These are phyloP conservation scores for Parochlus steinenii DNA, from an alignment of 2,888 invertebrate genomes.

Conservation along the genomic window DNA sequence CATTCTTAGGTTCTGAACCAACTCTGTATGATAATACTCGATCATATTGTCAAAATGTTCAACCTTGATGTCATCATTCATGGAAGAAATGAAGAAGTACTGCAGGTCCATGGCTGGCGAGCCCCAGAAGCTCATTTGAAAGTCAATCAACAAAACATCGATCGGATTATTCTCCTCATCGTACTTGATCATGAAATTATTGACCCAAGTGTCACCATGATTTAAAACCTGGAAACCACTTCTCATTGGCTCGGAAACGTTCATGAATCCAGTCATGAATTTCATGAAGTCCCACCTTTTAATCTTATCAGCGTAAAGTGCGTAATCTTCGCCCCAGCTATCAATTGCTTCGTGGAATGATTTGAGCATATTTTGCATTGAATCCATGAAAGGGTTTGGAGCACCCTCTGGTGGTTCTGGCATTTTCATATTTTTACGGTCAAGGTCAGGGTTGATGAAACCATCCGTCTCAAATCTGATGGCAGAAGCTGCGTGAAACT, in stretches of 20 bases:
- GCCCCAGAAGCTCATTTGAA: slow-evolving; percentile 5
- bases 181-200: slow-evolving; percentile 28
- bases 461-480: slow-evolving; percentile 1
- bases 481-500: slow-evolving; percentile 4
- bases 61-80: slow-evolving; percentile 3
- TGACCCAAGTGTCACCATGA: slow-evolving; percentile 28
- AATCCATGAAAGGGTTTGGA: too few species aligned
- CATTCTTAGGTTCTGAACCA: neutral
- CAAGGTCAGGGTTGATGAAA: too few species aligned
- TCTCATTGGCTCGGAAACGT: neutral
- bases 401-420: too few species aligned
- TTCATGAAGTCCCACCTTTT: neutral
- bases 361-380: too few species aligned
- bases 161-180: slow-evolving; percentile 18
- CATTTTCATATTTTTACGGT: too few species aligned
- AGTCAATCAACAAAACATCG: slow-evolving; percentile 20
- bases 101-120: slow-evolving; percentile 6
- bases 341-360: too few species aligned
- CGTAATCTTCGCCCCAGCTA: neutral
- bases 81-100: slow-evolving; percentile 7
- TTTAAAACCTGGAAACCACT: slow-evolving; percentile 15
- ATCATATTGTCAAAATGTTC: slow-evolving; percentile 5
- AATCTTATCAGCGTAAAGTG: neutral
- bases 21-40: slow-evolving; percentile 7
- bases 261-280: neutral